phyloP scores from a whole-genome alignment of 2,888 invertebrate genomes.

The Folsomia manolachei region DNA sequence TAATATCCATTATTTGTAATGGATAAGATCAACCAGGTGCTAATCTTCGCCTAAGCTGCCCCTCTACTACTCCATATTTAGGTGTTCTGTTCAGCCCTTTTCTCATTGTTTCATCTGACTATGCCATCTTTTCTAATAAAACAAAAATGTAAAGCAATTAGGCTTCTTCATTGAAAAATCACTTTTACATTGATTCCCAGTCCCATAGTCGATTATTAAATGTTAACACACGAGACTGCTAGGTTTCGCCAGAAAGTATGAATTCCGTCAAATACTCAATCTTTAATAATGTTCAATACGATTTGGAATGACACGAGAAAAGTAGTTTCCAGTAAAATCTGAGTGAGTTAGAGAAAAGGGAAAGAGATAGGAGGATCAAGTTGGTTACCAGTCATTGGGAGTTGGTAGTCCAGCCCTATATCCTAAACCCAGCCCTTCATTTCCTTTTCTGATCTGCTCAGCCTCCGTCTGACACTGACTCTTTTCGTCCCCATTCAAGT shows the following conservation, averaged over 20 bases:
- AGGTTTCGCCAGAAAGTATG: not conserved
- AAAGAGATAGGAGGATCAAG: not conserved
- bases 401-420: not conserved
- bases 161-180: too few relatives aligned
- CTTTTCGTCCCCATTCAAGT: too few relatives aligned
- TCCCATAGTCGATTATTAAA: too few relatives aligned
- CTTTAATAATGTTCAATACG: too few relatives aligned
- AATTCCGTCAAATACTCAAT: not conserved
- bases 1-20: not conserved
- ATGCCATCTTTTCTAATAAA: too few relatives aligned
- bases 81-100: not conserved
- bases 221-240: too few relatives aligned
- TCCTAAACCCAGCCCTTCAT: not conserved
- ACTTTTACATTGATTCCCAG: too few relatives aligned
- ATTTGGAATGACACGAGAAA: too few relatives aligned
- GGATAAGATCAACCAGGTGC: not conserved
- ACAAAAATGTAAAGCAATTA: too few relatives aligned
- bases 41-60: not conserved
- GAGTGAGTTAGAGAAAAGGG: not conserved
- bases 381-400: not conserved
- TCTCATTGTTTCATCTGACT: not conserved
- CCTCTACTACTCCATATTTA: too few relatives aligned
- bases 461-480: not conserved
- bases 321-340: too few relatives aligned
- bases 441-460: not conserved